Base-by-base conservation (phyloP, 2,797 vertebrate species). In the Pangasius macronema region DNA sequence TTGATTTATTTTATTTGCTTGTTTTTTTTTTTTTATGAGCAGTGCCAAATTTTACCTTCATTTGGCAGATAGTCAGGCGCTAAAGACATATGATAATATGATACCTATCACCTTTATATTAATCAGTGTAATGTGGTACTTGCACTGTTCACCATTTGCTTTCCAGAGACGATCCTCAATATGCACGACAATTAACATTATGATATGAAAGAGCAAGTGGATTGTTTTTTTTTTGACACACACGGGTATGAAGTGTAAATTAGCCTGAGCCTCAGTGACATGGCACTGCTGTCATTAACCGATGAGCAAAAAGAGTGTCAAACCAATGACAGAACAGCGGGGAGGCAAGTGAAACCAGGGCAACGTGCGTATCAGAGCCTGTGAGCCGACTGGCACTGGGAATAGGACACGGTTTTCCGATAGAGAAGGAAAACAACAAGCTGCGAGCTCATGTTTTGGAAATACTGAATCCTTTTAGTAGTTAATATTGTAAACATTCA, bases 141-240 rank as follows among this genome's bases (percentile, higher is more conserved):
- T 79, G 51, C 51, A 24, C 76, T 36, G 67, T 73, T 86, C 55
- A 61, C 49, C 36, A 80, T 84, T 51, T 72, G 63, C 73, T 67
- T 81, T 63, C 81, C 80, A 39, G 80, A 87, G 81, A 65, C 42
- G 3, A 76, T 84, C 76, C 59, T 70, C 75, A 88, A 73, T 82
- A 75, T 75, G 77, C 92, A 88, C 89, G 89, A 91, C 94, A 94
- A 95, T 95, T 94, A 94, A 93, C 90, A 91, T 91, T 91, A 93
- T 87, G 88, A 92, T 91, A 92, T 90, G 93, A 89, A 77, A 90
- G 91, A 90, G 91, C 88, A 82, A 68, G 85, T 27, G 88, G 79
- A 94, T 93, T 94, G 93, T 94, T 94, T 92, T 92, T 89, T 94
- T 94, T 93, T 92, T 89, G 93, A 90, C 76, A 86, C 88, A 94